These are phyloP conservation scores for Drosophila nikananu DNA, from an alignment of 1,140 invertebrate species.

Conservation along the genomic window DNA sequence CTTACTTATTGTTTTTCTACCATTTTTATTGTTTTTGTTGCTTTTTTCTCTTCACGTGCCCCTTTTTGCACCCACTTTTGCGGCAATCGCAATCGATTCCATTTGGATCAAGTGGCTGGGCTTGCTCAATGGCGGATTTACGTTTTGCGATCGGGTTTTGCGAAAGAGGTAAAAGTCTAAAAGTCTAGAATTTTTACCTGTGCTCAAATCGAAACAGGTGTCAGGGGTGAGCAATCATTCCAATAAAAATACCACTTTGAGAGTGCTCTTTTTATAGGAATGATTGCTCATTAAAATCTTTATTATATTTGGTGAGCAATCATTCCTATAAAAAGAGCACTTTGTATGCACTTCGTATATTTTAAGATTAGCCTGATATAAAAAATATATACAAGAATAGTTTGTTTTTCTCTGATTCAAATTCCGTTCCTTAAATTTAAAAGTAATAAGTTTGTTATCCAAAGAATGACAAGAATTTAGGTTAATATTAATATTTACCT, in stretches of 20 bases:
- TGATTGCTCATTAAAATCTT: too few relatives aligned
- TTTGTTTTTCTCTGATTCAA: too few relatives aligned
- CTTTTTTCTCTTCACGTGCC: constrained; percentile 31
- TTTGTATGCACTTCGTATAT: too few relatives aligned
- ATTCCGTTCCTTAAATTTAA: too few relatives aligned
- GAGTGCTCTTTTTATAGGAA: constrained; percentile 26
- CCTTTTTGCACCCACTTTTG: constrained; percentile 57
- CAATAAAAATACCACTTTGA: too few relatives aligned
- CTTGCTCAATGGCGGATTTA: constrained; percentile 68
- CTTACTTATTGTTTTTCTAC: constrained; percentile 33
- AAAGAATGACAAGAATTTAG: too few relatives aligned
- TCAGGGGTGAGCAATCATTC: constrained; percentile 45
- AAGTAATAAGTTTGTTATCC: too few relatives aligned
- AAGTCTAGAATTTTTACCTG: constrained; percentile 57
- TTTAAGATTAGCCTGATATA: too few relatives aligned
- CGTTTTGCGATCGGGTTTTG: constrained; percentile 39
- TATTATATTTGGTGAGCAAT: too few relatives aligned
- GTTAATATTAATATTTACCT: too few relatives aligned
- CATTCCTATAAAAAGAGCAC: too few relatives aligned
- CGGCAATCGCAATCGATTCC: constrained; percentile 59
- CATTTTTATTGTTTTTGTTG: constrained; percentile 20
- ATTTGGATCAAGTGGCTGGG: constrained; percentile 7
- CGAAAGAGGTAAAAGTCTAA: constrained; percentile 73
- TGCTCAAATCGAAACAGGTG: constrained; percentile 41
- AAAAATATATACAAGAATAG: too few relatives aligned